These are phyloP conservation scores for Archilochus colubris DNA, from an alignment of 2,113 vertebrate genomes.

Conservation along the genomic window DNA sequence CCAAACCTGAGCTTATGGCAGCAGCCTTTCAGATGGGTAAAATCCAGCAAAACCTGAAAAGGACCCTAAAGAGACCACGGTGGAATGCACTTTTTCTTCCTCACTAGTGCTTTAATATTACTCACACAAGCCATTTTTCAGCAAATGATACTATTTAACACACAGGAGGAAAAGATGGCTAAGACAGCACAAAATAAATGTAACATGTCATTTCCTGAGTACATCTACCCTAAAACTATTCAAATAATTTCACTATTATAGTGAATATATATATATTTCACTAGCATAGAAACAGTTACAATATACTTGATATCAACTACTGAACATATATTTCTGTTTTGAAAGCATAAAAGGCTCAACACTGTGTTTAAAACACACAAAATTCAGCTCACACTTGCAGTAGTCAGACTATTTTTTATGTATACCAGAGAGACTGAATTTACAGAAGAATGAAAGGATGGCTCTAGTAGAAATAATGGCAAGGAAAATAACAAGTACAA, in stretches of 20 bases:
- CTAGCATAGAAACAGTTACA: neutral
- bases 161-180: neutral
- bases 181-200: neutral
- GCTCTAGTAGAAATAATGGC: neutral
- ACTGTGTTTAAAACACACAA: neutral
- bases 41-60: neutral
- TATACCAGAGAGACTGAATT: neutral
- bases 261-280: no score
- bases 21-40: fast-evolving
- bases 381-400: neutral
- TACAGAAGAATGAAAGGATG: neutral
- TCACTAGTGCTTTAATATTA: fast-evolving
- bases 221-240: neutral
- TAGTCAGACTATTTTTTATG: neutral
- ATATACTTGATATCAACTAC: neutral
- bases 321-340: neutral
- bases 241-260: neutral
- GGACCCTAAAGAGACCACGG: neutral
- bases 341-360: neutral
- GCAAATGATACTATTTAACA: neutral
- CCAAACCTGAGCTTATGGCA: neutral
- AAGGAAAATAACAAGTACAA: neutral
- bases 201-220: neutral
- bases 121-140: fast-evolving
- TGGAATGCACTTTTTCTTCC: fast-evolving